Evolutionary conservation across 2,113 vertebrate species (phyloP), one percentile per base, ranked within the genome.

Genomic region (Triplophysa dalaica): DNA sequence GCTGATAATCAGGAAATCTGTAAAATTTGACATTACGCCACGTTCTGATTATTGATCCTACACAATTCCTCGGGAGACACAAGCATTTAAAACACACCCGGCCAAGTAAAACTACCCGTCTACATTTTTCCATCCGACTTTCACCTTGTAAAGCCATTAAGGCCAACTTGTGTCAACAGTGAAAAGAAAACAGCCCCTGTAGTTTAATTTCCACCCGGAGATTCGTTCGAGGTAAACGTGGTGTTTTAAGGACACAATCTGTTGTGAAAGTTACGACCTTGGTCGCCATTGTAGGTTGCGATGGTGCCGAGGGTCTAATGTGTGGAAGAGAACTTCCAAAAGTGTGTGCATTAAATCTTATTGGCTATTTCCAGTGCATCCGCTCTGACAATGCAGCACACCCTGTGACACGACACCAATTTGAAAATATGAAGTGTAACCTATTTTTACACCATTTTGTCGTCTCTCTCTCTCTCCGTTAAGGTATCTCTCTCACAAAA

Each of bases 31-130:
- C 90, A 91, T 90, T 88, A 91, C 12, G 48, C 52, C 45, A 54
- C 85, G 85, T 73, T 87, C 91, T 90, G 90, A 89, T 92, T 93
- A 93, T 92, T 88, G 86, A 89, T 88, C 90, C 92, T 8, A 89
- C 85, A 90, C 91, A 90, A 72, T 78, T 76, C 9, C 45, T 48
- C 9, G 41, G 56, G 56, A 78, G n/a, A 48, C 66, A 78, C 21
- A 13, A 52, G 58, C 61, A 41, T 79, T 21, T 67, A 75, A 70
- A 77, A 77, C 61, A 33, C 16, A 43, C n/a, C 38, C 10, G 17
- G 64, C 76, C 67, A 72, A 63, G 75, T 48, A 79, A 83, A 68
- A 75, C 66, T 52, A 8, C 29, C 60, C 17, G 29, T 22, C 43
- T 45, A 67, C 19, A 56, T 82, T 82, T 63, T 69, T 54, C 38